A percentile compares a stretch with the other conserved stretches of the same genome.
phyloP scores from a whole-genome alignment of 2,797 vertebrate genomes.

The Siniperca obscura region DNA sequence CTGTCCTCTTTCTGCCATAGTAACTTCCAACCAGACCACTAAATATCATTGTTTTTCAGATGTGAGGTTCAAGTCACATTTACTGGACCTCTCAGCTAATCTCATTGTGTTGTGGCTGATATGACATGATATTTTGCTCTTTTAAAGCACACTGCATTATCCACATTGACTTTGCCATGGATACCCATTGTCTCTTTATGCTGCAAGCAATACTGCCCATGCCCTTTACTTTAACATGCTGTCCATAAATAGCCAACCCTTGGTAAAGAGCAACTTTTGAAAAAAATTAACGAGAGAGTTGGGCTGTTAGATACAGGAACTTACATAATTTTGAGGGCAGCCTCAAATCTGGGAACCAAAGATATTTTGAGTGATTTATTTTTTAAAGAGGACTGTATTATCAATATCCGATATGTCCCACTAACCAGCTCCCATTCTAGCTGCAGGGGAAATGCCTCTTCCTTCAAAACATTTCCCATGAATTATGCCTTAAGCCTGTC shows the following conservation, averaged over 20 bases:
- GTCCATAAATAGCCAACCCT: constrained; percentile 55
- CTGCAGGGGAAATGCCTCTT: constrained; percentile 47
- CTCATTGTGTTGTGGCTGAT: constrained; percentile 59
- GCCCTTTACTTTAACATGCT: constrained; percentile 51
- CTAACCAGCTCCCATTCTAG: constrained; percentile 19
- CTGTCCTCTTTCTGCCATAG: not conserved
- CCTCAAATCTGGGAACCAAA: constrained; percentile 42
- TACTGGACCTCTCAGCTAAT: constrained; percentile 57
- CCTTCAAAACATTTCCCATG: constrained; percentile 43
- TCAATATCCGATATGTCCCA: constrained; percentile 39
- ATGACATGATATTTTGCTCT: constrained; percentile 66
- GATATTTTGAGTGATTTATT: constrained; percentile 39
- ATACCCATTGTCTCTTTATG: constrained; percentile 55
- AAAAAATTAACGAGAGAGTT: constrained; percentile 38
- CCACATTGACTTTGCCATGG: constrained; percentile 56
- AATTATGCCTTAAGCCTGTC: constrained; percentile 36
- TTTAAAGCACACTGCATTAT: constrained; percentile 59
- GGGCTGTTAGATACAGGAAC: constrained; percentile 33
- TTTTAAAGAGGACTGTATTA: constrained; percentile 36
- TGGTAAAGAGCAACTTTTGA: constrained; percentile 41
- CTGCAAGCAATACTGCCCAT: constrained; percentile 54
- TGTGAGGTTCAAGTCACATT: constrained; percentile 54
- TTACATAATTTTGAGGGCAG: constrained; percentile 44
- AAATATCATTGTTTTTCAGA: constrained; percentile 46
- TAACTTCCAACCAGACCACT: constrained; percentile 19